Base-by-base conservation (phyloP, 2,113 vertebrate genomes). In the Trematomus loennbergii region DNA sequence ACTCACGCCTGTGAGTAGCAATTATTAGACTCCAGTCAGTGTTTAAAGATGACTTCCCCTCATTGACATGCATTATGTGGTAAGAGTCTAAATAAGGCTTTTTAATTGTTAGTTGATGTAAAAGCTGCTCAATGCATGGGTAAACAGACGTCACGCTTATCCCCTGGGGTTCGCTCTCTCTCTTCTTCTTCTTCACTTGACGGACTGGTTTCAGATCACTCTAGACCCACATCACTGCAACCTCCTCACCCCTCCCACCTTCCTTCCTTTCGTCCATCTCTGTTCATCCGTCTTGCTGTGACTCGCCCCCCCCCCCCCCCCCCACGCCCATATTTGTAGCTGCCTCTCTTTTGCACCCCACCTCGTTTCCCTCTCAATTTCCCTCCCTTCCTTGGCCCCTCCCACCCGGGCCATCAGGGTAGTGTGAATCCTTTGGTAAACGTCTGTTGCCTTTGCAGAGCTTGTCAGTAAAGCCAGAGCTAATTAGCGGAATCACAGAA, bases 401-500 rank as follows among this genome's bases (percentile, higher is more conserved):
- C 91, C 87, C 86, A 79, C 87, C 72, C 82, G 60, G 75, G 78
- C 88, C 84, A 50, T 82, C 86, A 46, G 90, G 75, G 83, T 83
- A 75, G 79, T 59, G 79, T 68, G 60, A 89, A 88, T 88, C 72
- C 83, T 89, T 89, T 84, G 82, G 85, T 91, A 85, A 92, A 87
- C 73, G 90, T 84, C 90, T 92, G 83, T 48, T 91, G 89, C 89
- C 79, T 86, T 36, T 58, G 87, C 81, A 87, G 85, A 91, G 91
- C 82, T 87, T 90, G 90, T 92, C 92, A 91, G 86, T 72, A 88
- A 92, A 91, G 88, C 89, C 88, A 50, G 85, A 84, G 88, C 89
- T 93, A 93, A 94, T 94, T 93, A 94, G 89, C 82, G 54, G 87
- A 94, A 94, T 94, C 92, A 92, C 87, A 93, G 88, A 91, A 91